Conservation (phyloP, 1,140 invertebrate genomes). For the Fopius arisanus region DNA sequence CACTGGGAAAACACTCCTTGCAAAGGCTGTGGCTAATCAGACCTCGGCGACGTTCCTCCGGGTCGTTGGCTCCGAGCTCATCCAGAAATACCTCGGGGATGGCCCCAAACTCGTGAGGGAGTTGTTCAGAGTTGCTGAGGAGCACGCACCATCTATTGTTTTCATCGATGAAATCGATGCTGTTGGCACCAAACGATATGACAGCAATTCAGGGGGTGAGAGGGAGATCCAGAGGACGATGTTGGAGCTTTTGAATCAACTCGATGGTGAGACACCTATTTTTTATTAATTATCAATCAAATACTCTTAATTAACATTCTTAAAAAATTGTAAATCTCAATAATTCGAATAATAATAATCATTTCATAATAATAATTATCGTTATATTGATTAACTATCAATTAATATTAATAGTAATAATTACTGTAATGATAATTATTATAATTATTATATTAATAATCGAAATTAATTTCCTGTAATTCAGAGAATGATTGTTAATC, state of each 20-base stretch:
- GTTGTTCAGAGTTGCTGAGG: slow-evolving; percentile 97
- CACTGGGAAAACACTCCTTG: slow-evolving; percentile 97
- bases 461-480: no score
- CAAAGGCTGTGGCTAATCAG: slow-evolving; percentile 99
- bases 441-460: no score
- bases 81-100: slow-evolving; percentile 99
- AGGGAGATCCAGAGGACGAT: slow-evolving; percentile 99
- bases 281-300: no score
- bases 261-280: slow-evolving; percentile 84
- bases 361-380: no score
- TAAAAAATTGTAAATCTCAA: no score
- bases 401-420: no score
- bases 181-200: slow-evolving; percentile 98
- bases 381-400: no score
- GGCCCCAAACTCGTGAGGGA: slow-evolving; percentile 98
- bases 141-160: slow-evolving; percentile 99
- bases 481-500: no score
- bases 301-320: no score
- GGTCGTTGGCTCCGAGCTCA: slow-evolving; percentile 98
- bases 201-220: slow-evolving; percentile 99
- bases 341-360: no score
- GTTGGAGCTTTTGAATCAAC: slow-evolving; percentile 98
- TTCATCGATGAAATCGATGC: slow-evolving; percentile 99
- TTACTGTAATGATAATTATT: no score
- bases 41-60: slow-evolving; percentile 98